These are phyloP conservation scores for Megalops atlanticus DNA, from an alignment of 2,113 vertebrate genomes.

Conservation along the genomic window DNA sequence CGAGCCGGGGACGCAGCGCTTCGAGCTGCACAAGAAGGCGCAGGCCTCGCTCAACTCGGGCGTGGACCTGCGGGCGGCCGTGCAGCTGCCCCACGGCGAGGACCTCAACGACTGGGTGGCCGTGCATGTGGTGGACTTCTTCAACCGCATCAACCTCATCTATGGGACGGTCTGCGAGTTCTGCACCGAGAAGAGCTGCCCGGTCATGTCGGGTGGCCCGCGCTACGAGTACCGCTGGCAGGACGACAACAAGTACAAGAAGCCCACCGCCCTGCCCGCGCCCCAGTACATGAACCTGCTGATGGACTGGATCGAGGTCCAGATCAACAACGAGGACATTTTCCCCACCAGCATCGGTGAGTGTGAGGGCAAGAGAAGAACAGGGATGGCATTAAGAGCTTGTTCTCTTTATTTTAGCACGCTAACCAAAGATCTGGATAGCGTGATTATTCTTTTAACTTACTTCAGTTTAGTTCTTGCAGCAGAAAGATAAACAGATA, in stretches of 20 bases:
- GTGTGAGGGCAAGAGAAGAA: slow-evolving; percentile 34
- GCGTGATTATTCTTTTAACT: background rate
- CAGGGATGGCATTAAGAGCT: background rate
- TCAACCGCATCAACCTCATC: slow-evolving; percentile 86
- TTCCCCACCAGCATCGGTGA: slow-evolving; percentile 83
- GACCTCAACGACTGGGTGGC: slow-evolving; percentile 85
- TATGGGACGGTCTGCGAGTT: slow-evolving; percentile 85
- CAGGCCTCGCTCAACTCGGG: slow-evolving; percentile 80
- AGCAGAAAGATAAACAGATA: background rate
- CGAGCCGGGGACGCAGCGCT: slow-evolving; percentile 82
- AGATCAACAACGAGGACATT: slow-evolving; percentile 84
- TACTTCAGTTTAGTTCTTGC: background rate
- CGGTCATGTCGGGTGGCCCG: slow-evolving; percentile 85
- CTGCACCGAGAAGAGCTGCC: slow-evolving; percentile 81
- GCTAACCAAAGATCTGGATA: background rate
- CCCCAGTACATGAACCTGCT: slow-evolving; percentile 85
- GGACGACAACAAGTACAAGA: slow-evolving; percentile 82
- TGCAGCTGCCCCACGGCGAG: slow-evolving; percentile 78
- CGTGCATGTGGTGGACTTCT: slow-evolving; percentile 85
- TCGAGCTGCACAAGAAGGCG: slow-evolving; percentile 81
- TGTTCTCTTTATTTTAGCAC: no score
- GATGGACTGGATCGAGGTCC: slow-evolving; percentile 86
- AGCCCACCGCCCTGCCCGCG: slow-evolving; percentile 79
- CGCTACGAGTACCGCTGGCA: slow-evolving; percentile 85
- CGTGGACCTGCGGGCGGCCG: slow-evolving; percentile 74